Conservation (phyloP, 2,888 invertebrate genomes). For the Apotomis turbidana region DNA sequence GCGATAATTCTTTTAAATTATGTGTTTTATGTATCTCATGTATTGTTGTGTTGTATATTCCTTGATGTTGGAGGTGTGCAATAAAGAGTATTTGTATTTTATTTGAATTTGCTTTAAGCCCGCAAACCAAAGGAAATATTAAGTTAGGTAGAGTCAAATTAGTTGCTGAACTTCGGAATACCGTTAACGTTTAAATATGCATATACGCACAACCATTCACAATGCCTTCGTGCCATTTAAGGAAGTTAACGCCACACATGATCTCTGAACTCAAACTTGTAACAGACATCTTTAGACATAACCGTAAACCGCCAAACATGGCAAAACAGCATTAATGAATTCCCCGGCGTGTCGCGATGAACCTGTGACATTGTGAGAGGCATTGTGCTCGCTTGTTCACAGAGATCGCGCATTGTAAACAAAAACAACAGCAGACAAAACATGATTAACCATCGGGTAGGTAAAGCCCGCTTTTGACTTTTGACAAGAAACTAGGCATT, state of each 20-base stretch:
- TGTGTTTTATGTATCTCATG: too few species aligned
- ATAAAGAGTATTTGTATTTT: too few species aligned
- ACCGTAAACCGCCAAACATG: constrained; percentile 21
- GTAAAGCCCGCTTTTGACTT: too few species aligned
- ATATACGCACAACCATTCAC: not conserved
- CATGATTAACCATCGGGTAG: not conserved
- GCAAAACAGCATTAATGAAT: constrained; percentile 11
- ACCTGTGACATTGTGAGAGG: constrained; percentile 21
- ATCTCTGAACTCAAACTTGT: constrained; percentile 17
- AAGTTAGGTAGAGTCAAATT: too few species aligned
- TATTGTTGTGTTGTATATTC: too few species aligned
- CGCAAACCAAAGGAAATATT: too few species aligned
- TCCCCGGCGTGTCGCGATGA: not conserved
- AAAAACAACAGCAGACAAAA: not conserved
- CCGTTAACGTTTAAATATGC: constrained; percentile 22
- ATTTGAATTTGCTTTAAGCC: not conserved
- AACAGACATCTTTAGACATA: constrained; percentile 12
- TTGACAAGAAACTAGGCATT: too few species aligned
- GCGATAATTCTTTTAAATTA: too few species aligned
- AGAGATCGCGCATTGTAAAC: not conserved
- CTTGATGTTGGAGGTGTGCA: too few species aligned
- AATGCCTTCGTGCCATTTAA: constrained; percentile 14
- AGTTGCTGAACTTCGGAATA: constrained; percentile 7
- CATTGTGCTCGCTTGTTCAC: constrained; percentile 12
- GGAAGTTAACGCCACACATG: constrained; percentile 9